A percentile compares a stretch with the other conserved stretches of the same genome.
These are phyloP conservation scores for Pseudorectes ferrugineus DNA, from an alignment of 2,113 vertebrate genomes.

Conservation along the genomic window DNA sequence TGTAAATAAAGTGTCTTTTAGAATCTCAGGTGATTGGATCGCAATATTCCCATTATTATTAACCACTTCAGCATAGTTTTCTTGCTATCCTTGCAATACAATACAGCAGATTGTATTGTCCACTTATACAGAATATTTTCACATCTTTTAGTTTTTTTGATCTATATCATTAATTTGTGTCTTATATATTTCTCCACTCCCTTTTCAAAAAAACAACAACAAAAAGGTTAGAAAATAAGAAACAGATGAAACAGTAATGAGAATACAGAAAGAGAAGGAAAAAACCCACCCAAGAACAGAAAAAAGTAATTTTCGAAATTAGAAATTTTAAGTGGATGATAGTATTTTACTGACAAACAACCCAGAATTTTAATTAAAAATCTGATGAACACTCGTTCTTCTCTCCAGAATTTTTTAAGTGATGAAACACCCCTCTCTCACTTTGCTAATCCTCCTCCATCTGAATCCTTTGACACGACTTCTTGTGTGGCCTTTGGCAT, in stretches of 20 bases:
- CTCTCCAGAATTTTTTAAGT: not conserved
- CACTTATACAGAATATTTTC: not conserved
- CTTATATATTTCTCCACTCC: not conserved
- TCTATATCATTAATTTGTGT: not conserved
- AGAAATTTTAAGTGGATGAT: not conserved
- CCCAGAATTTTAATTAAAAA: not conserved
- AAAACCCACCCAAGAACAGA: not conserved
- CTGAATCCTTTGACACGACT: constrained; percentile 1
- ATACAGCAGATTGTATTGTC: not conserved
- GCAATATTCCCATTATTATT: not conserved
- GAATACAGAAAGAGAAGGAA: not conserved
- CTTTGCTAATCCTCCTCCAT: constrained; percentile 30
- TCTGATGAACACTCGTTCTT: not conserved
- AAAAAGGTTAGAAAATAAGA: not conserved
- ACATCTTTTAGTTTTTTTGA: not conserved
- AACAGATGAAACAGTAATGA: not conserved
- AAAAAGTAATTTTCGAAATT: not conserved
- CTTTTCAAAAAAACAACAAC: not conserved
- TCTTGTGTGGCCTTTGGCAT: constrained; percentile 62
- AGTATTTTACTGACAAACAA: not conserved
- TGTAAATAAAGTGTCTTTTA: not conserved
- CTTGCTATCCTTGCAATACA: not conserved
- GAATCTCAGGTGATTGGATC: fast-evolving
- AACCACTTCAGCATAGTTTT: not conserved
- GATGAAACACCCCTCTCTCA: not conserved